Base-by-base conservation (phyloP, 2,113 vertebrate species). In the Halcyon malimbica region DNA sequence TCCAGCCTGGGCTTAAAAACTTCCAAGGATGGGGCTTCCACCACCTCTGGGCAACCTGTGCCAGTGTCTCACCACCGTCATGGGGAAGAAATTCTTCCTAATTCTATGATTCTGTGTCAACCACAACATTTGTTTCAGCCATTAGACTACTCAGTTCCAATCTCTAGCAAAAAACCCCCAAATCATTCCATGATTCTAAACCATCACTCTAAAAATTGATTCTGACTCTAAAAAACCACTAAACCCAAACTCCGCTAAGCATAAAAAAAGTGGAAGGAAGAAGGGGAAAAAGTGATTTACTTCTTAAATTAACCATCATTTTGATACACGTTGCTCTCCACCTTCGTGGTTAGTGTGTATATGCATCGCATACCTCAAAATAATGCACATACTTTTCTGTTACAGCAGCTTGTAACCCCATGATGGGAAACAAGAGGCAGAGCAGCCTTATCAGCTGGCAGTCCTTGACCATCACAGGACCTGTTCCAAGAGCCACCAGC, bases 191-290 rank as follows among this genome's bases (percentile, higher is more conserved):
- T 48, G 21, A 9, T 82, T 74, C 41, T 41, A 44, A 62, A 83
- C 42, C 16, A 70, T 28, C 8, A 28, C 25, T 59, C 33, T 50
- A 44, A 77, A 16, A 82, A 62, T 19, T 16, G 1, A 39, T 29
- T 26, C 26, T 56, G 18, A 67, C n/a, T 68, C 48, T 39, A 68
- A 44, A 67, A 29, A 18, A 1, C 1, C 8, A 5, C 4, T 6
- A 33, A 48, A 33, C 8, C 6, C 7, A n/a, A 35, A 4, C 2
- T 9, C 2, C 10, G 13, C 5, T 0, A 42, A 87, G 10, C 13
- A 17, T 28, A 6, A 37, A 39, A 54, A 28, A 56, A 5, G 4
- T 11, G 25, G 29, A 83, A 42, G 41, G 19, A n/a, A 62, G n/a
- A 53, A 51, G 20, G 7, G 10, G 12, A 26, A 15, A 50, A 54